Evolutionary conservation across 1,140 invertebrate genomes (phyloP).

Genomic region (Neodiprion virginianus): DNA sequence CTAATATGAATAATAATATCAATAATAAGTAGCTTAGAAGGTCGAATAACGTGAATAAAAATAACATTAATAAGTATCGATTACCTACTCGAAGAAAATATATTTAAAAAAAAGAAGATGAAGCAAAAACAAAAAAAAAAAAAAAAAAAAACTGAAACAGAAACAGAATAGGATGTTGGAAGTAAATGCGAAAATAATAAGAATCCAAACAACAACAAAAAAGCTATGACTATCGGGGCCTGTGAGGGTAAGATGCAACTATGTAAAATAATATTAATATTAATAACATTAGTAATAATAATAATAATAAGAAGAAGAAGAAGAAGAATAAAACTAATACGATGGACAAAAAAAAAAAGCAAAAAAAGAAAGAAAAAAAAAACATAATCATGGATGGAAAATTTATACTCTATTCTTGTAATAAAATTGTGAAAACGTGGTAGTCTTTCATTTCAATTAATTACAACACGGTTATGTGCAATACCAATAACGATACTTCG

Average conservation of each 20-base stretch:
- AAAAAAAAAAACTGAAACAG: slow-evolving; percentile 28
- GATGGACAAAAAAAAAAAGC: neutral
- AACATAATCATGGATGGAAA: slow-evolving; percentile 41
- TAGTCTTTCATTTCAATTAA: no score
- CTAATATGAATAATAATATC: neutral
- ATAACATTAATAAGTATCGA: slow-evolving; percentile 20
- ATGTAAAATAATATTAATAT: slow-evolving; percentile 36
- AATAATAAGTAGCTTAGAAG: neutral
- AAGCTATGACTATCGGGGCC: slow-evolving; percentile 56
- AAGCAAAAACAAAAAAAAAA: slow-evolving; percentile 28
- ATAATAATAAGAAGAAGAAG: slow-evolving; percentile 13
- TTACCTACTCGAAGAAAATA: slow-evolving; percentile 42
- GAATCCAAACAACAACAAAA: slow-evolving; percentile 29
- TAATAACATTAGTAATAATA: slow-evolving; percentile 16
- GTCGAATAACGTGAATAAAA: neutral
- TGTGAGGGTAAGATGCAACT: slow-evolving; percentile 37
- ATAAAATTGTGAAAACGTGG: slow-evolving; percentile 47
- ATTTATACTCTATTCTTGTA: slow-evolving; percentile 64
- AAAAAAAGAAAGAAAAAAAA: slow-evolving; percentile 23
- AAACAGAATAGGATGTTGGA: slow-evolving; percentile 12
- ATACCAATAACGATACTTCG: no score
- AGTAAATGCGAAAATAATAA: slow-evolving; percentile 16
- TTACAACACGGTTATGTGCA: no score
- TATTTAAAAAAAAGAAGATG: slow-evolving; percentile 34
- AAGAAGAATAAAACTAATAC: slow-evolving; percentile 10